Evolutionary conservation across 2,797 vertebrate genomes (phyloP).

Genomic region (Sebastes iracundus): DNA sequence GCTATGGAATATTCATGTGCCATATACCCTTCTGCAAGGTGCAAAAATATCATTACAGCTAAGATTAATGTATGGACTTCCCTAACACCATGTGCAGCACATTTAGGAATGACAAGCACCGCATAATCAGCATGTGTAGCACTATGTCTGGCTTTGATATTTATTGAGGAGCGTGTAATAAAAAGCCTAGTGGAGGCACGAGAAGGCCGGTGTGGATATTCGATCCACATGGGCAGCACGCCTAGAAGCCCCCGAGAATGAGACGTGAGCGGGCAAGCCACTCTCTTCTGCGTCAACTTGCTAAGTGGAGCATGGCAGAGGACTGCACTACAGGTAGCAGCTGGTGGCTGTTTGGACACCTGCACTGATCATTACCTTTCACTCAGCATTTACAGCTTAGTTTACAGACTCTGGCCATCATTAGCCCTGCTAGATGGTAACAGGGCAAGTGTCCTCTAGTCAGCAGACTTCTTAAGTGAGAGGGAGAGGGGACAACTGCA

Average conservation of each 20-base stretch:
- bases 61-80: slow-evolving; percentile 64
- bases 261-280: slow-evolving; percentile 51
- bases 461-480: slow-evolving; percentile 5
- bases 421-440: slow-evolving; percentile 45
- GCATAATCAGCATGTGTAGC: slow-evolving; percentile 69
- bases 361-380: slow-evolving; percentile 73
- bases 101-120: slow-evolving; percentile 63
- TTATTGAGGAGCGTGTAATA: slow-evolving; percentile 63
- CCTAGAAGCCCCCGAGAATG: slow-evolving; percentile 60
- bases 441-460: slow-evolving; percentile 32
- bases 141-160: slow-evolving; percentile 70
- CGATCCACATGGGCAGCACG: slow-evolving; percentile 66
- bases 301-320: slow-evolving; percentile 76
- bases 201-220: slow-evolving; percentile 67
- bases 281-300: slow-evolving; percentile 65
- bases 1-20: slow-evolving; percentile 60
- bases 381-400: slow-evolving; percentile 70
- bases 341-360: slow-evolving; percentile 64
- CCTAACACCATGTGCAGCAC: slow-evolving; percentile 53
- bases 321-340: slow-evolving; percentile 71
- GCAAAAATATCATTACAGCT: slow-evolving; percentile 52
- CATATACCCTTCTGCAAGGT: slow-evolving; percentile 34
- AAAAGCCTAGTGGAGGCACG: slow-evolving; percentile 57
- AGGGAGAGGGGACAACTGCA: slow-evolving; percentile 23
- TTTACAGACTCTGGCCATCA: slow-evolving; percentile 54